Conservation (phyloP, 2,888 invertebrate species). For the Kuschelorhynchus macadamiae region DNA sequence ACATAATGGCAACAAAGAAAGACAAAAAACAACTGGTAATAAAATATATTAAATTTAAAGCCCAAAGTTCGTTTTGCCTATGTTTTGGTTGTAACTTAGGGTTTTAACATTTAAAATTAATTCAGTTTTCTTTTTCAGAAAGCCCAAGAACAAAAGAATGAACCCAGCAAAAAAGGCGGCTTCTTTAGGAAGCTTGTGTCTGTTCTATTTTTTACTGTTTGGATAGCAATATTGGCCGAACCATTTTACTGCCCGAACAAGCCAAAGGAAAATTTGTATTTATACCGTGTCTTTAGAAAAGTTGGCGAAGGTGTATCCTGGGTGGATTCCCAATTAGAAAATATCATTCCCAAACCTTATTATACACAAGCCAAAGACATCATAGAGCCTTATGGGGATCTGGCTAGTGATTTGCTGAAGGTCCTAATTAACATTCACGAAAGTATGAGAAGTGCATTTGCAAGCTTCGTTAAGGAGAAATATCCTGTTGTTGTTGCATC, state of each 20-base stretch:
- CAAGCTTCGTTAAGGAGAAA: slow-evolving; percentile 56
- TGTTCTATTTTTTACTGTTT: slow-evolving; percentile 14
- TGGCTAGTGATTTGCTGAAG: slow-evolving; percentile 73
- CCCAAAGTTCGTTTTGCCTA: too few relatives aligned
- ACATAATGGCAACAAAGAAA: slow-evolving; percentile 38
- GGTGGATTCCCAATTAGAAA: slow-evolving; percentile 78
- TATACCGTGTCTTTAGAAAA: slow-evolving; percentile 35
- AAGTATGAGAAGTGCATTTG: slow-evolving; percentile 57
- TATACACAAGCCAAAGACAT: slow-evolving; percentile 72
- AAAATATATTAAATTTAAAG: not conserved
- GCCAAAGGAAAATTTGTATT: slow-evolving; percentile 34
- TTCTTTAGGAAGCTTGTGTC: slow-evolving; percentile 25
- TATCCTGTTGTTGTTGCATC: slow-evolving; percentile 71
- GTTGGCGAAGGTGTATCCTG: slow-evolving; percentile 68
- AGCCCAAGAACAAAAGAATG: slow-evolving; percentile 28
- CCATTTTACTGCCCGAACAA: slow-evolving; percentile 23
- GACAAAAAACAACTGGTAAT: slow-evolving; percentile 41
- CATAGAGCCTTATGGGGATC: slow-evolving; percentile 75
- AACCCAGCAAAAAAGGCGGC: slow-evolving; percentile 16
- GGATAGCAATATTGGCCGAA: slow-evolving; percentile 25
- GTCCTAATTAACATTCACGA: slow-evolving; percentile 70
- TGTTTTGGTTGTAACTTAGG: too few relatives aligned
- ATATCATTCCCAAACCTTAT: slow-evolving; percentile 79
- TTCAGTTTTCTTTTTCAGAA: slow-evolving; percentile 23
- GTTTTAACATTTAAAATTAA: slow-evolving; percentile 1